Base-by-base conservation (phyloP, 2,888 invertebrate species). In the Dolichopus griseipennis region DNA sequence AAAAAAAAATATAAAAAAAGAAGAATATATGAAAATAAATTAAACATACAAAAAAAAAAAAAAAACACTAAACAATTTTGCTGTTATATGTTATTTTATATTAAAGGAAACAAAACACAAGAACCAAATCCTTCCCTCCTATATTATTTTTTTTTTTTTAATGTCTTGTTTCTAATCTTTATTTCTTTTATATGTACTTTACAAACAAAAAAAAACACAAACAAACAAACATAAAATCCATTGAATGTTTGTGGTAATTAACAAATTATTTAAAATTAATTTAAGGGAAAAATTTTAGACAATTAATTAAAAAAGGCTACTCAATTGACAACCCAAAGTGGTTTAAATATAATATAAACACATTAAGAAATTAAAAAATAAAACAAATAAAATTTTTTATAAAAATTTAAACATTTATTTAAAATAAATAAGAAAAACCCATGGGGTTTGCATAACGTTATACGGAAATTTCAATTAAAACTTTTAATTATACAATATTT, bases 11-110 rank as follows among this genome's bases (percentile, higher is more conserved):
- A 27, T n/a, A 27, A 2, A 27, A 27, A 27, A 27, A 27, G 5
- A 27, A 27, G 18, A 52, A 52, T 52, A 52, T 52, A 52, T 52
- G 52, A 52, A 52, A 52, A 52, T 18, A 52, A 52, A n/a, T 52
- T 52, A 52, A 52, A 52, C 52, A 52, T 52, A 52, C 52, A 52
- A 52, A 52, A 52, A 52, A 41, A 41, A 41, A 37, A 41, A 41
- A 41, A 52, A 52, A 15, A 52, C 52, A 18, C 18, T 18, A 18
- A 15, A 52, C 6, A 12, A 12, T 12, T 18, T 52, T 52, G 6
- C 9, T 52, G 18, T 52, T 52, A 52, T 52, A 52, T n/a, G 52
- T 52, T 52, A 15, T 52, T 52, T 52, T 52, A 4, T 18, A 27
- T 27, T 27, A 27, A 52, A 52, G 6, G 18, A 37, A 37, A n/a